These are phyloP conservation scores for Amblyjoppa proteus DNA, from an alignment of 2,888 invertebrate genomes.

Conservation along the genomic window DNA sequence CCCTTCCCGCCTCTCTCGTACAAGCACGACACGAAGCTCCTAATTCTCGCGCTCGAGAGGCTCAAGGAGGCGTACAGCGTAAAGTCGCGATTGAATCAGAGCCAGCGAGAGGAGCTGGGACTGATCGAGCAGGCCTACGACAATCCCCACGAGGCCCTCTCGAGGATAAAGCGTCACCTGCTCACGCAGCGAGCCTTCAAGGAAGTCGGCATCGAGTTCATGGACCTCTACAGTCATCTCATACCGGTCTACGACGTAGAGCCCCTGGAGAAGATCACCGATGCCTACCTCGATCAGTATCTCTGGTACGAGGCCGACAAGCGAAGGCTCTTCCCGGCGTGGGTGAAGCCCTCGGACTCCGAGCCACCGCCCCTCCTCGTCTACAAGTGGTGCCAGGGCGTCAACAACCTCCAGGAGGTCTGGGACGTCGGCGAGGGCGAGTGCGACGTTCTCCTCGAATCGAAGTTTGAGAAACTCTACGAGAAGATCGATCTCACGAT, in stretches of 20 bases:
- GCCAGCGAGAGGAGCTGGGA: slow-evolving; percentile 99
- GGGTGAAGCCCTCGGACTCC: slow-evolving; percentile 99
- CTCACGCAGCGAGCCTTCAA: slow-evolving; percentile 99
- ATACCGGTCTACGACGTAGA: slow-evolving; percentile 99
- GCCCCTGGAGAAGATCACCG: slow-evolving; percentile 99
- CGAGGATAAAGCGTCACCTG: slow-evolving; percentile 99
- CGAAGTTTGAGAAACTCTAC: slow-evolving; percentile 99
- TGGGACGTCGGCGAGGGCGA: slow-evolving; percentile 99
- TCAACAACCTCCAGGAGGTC: slow-evolving; percentile 98
- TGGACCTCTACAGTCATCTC: slow-evolving; percentile 99
- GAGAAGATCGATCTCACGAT: slow-evolving; percentile 99
- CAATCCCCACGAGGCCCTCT: slow-evolving; percentile 99
- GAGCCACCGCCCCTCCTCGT: slow-evolving; percentile 97
- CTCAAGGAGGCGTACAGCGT: slow-evolving; percentile 99
- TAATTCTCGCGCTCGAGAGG: slow-evolving; percentile 98
- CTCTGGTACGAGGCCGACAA: slow-evolving; percentile 99
- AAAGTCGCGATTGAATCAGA: slow-evolving; percentile 98
- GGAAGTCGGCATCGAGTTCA: slow-evolving; percentile 99
- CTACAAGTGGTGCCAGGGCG: slow-evolving; percentile 99
- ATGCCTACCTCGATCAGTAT: slow-evolving; percentile 99
- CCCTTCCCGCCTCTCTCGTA: slow-evolving; percentile 99
- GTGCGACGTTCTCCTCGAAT: slow-evolving; percentile 98
- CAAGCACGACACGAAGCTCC: slow-evolving; percentile 99
- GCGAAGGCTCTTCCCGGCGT: slow-evolving; percentile 97
- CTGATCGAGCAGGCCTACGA: slow-evolving; percentile 99